Evolutionary conservation across 2,113 vertebrate genomes (phyloP).

Genomic region (Struthidea cinerea): DNA sequence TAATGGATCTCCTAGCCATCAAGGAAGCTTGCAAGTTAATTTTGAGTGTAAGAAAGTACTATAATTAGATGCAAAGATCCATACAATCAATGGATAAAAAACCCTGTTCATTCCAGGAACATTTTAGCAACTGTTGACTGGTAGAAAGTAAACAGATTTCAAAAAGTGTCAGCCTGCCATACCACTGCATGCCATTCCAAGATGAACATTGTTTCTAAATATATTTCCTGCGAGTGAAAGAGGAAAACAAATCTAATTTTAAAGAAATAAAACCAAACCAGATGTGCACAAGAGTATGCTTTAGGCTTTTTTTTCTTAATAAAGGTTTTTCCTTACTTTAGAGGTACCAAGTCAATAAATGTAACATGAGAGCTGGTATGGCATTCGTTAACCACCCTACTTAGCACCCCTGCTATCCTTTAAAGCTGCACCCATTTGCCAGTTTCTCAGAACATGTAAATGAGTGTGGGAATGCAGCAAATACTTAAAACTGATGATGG

Average conservation of each 20-base stretch:
- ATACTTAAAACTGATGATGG: neutral
- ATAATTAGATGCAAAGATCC: constrained; percentile 5
- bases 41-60: neutral
- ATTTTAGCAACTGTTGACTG: constrained; percentile 44
- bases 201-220: constrained; percentile 51
- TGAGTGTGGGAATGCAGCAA: neutral
- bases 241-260: constrained; percentile 54
- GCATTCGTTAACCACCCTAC: neutral
- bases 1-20: neutral
- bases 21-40: neutral
- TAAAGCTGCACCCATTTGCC: neutral
- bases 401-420: neutral
- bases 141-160: constrained; percentile 52
- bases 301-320: neutral
- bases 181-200: constrained; percentile 42
- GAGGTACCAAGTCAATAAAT: neutral
- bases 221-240: constrained; percentile 37
- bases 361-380: neutral
- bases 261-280: constrained; percentile 36
- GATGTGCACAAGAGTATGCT: neutral
- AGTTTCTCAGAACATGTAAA: neutral
- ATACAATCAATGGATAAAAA: neutral
- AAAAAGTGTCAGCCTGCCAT: constrained; percentile 52
- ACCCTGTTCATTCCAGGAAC: neutral
- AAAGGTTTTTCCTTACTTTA: neutral